Evolutionary conservation across 2,113 vertebrate species (phyloP).

Genomic region (Gavialis gangeticus): DNA sequence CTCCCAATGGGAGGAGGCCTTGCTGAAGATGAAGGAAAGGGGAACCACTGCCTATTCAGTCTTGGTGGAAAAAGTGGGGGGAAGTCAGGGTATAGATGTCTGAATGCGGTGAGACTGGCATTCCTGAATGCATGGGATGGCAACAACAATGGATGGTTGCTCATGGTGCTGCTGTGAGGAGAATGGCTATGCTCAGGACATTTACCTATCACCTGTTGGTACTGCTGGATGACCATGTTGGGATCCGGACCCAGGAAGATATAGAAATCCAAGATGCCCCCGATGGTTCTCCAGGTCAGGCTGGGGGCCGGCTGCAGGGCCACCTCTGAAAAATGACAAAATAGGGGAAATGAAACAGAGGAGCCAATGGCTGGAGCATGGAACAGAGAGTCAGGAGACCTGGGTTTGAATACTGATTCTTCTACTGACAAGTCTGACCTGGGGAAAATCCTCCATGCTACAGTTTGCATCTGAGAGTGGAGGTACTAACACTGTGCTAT

Average conservation of each 20-base stretch:
- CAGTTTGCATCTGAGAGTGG: background rate
- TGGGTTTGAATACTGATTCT: background rate
- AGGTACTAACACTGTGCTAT: background rate
- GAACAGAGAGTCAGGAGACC: background rate
- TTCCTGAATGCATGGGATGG: background rate
- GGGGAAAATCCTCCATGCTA: too few species aligned
- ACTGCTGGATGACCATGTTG: conserved; percentile 84
- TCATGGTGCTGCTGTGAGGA: accelerated
- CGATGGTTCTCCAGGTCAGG: conserved; percentile 90
- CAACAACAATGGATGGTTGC: accelerated
- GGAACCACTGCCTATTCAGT: accelerated
- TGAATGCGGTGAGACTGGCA: background rate
- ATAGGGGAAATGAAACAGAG: background rate
- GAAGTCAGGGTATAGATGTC: background rate
- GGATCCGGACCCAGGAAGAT: conserved; percentile 86
- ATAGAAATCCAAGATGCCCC: conserved; percentile 90
- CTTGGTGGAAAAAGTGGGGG: background rate
- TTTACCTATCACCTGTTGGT: conserved; percentile 89
- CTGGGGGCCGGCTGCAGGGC: conserved; percentile 87
- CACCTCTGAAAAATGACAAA: conserved; percentile 74
- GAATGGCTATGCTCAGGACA: background rate
- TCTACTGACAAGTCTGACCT: background rate
- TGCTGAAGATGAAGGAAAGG: background rate
- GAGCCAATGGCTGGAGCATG: background rate
- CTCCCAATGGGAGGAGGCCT: background rate